Evolutionary conservation across 2,113 vertebrate species (phyloP).

Genomic region (Ploceus nigricollis): DNA sequence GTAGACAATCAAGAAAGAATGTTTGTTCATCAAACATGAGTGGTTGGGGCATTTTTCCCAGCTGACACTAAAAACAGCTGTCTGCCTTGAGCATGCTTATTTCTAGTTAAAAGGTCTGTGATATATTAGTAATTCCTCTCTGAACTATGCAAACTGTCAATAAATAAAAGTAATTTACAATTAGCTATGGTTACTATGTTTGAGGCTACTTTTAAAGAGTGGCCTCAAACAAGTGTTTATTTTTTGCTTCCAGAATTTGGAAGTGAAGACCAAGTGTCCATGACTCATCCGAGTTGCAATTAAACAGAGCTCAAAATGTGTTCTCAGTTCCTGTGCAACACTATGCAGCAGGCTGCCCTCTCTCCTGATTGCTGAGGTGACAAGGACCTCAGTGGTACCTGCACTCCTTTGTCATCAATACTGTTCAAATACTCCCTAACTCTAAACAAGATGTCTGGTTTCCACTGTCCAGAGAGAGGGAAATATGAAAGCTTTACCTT

Average conservation of each 20-base stretch:
- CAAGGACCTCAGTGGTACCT: not conserved
- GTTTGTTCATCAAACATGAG: constrained; percentile 60
- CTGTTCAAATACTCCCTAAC: not conserved
- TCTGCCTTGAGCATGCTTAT: constrained; percentile 17
- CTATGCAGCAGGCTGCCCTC: not conserved
- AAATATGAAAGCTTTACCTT: not conserved
- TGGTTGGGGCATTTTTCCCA: constrained; percentile 55
- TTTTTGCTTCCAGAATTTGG: constrained; percentile 10
- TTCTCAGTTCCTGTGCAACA: not conserved
- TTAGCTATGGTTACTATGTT: not conserved
- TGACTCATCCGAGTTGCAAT: not conserved
- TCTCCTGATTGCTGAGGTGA: not conserved
- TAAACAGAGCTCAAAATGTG: not conserved
- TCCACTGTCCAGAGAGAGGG: not conserved
- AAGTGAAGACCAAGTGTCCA: not conserved
- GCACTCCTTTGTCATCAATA: not conserved
- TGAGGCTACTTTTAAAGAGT: not conserved
- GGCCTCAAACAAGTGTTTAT: not conserved
- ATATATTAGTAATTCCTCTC: constrained; percentile 25
- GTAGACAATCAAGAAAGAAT: constrained; percentile 65
- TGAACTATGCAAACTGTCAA: constrained; percentile 4
- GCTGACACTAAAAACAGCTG: constrained; percentile 70
- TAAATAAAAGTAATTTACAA: constrained; percentile 11
- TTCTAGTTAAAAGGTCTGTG: constrained; percentile 41
- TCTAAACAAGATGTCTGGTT: not conserved